Conservation (phyloP, 1,140 invertebrate genomes). For the Atta cephalotes region DNA sequence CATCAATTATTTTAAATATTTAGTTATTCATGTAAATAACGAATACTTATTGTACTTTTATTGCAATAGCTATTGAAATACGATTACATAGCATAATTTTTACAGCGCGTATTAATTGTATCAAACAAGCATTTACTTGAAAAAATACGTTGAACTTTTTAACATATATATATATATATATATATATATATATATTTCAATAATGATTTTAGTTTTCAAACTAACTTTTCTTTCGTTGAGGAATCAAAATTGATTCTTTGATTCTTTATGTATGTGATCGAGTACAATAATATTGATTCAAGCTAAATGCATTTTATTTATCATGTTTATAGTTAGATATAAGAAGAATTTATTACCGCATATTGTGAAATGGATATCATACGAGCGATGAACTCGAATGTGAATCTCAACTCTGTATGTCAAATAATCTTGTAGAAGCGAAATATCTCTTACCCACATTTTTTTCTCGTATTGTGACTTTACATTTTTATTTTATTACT, state of each 20-base stretch:
- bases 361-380: conserved; percentile 11
- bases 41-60: neutral
- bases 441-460: neutral
- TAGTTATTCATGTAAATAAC: neutral
- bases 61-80: neutral
- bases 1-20: conserved; percentile 20
- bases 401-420: neutral
- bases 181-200: neutral
- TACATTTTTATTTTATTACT: neutral
- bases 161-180: neutral
- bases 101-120: neutral
- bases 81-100: conserved; percentile 5
- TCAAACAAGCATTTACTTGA: neutral
- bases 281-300: neutral
- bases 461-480: neutral
- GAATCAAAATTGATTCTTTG: neutral
- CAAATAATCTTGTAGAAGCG: neutral
- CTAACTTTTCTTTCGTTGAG: neutral
- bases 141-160: neutral
- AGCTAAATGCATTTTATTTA: conserved; percentile 54
- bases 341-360: conserved; percentile 39
- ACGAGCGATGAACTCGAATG: conserved; percentile 7
- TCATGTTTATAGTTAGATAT: conserved; percentile 50
- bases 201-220: neutral
- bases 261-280: no score